These are phyloP conservation scores for Pantherophis vulpinus DNA, from an alignment of 2,797 vertebrate genomes.

Conservation along the genomic window DNA sequence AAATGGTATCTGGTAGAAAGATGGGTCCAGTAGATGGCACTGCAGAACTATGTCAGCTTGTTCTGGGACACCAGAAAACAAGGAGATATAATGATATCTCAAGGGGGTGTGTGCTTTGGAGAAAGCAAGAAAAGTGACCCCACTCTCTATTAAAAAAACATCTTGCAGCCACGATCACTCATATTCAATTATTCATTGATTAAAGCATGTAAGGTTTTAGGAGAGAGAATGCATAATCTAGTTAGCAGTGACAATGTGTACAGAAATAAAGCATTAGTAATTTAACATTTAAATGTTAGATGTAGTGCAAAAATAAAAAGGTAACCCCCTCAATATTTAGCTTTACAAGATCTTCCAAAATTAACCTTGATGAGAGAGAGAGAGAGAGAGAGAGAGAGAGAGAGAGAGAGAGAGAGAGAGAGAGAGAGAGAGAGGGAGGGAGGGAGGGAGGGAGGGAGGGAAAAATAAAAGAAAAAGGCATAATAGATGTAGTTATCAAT, in stretches of 20 bases:
- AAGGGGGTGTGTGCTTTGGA: not conserved
- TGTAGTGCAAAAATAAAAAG: slow-evolving; percentile 19
- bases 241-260: slow-evolving; percentile 10
- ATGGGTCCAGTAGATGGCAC: slow-evolving; percentile 10
- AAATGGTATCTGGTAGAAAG: not conserved
- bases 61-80: not conserved
- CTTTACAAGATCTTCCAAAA: not conserved
- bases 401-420: too few relatives aligned
- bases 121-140: not conserved
- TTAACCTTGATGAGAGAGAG: not conserved
- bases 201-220: not conserved
- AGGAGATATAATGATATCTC: not conserved
- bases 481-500: not conserved
- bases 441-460: not conserved
- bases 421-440: too few relatives aligned
- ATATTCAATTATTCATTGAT: slow-evolving; percentile 15
- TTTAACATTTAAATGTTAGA: slow-evolving; percentile 38
- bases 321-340: not conserved
- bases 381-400: too few relatives aligned
- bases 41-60: slow-evolving; percentile 6
- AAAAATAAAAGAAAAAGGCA: not conserved
- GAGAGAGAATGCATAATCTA: slow-evolving; percentile 1
- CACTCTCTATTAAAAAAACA: not conserved
- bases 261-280: slow-evolving; percentile 33
- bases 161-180: not conserved